Evolutionary conservation across 37 sponge, comb jelly and placozoan species (phyloP).

Genomic region (Bolinopsis microptera): DNA sequence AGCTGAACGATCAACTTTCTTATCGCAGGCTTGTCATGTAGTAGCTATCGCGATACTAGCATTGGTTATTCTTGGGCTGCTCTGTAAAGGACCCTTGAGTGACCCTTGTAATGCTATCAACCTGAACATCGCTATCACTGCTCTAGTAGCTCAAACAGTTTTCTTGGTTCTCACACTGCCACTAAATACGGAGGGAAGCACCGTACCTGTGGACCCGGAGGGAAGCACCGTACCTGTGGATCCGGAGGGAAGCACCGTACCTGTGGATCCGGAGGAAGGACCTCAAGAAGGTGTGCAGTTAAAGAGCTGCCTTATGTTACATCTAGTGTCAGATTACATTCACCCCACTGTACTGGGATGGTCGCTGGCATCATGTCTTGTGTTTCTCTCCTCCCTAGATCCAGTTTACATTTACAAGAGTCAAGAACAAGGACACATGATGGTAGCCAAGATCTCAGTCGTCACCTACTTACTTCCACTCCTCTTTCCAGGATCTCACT

Average conservation of each 20-base stretch:
- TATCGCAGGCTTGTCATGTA: neutral
- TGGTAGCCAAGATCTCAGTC: neutral
- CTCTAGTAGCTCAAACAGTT: neutral
- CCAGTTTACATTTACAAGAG: neutral
- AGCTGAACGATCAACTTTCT: neutral
- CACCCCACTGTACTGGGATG: neutral
- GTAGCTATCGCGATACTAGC: neutral
- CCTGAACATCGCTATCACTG: neutral
- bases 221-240: neutral
- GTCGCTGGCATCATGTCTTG: neutral
- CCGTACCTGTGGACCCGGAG: neutral
- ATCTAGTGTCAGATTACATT: neutral
- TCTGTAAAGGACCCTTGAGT: neutral
- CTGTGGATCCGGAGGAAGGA: neutral
- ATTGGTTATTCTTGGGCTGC: neutral
- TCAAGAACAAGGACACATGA: neutral
- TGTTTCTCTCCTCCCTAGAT: neutral
- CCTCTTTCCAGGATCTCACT: neutral
- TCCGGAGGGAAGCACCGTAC: neutral
- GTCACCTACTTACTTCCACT: neutral
- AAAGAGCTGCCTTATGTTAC: neutral
- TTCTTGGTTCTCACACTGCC: neutral
- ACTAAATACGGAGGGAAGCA: neutral
- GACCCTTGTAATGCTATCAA: neutral
- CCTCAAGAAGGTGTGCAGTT: too few species aligned